Base-by-base conservation (phyloP, 1,140 invertebrate species). In the Chionoecetes opilio region DNA sequence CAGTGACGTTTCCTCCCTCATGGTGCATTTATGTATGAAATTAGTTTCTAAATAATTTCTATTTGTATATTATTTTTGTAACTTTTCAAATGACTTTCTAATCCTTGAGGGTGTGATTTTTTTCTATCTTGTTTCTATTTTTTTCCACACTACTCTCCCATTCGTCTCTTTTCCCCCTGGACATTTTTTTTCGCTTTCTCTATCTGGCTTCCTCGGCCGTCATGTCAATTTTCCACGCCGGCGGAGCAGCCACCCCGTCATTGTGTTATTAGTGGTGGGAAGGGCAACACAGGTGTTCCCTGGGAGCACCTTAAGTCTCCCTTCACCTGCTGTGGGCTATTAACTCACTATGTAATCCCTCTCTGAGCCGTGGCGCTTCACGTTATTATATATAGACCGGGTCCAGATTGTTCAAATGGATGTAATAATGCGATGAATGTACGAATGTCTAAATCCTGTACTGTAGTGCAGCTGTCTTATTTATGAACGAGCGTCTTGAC, bases 261-360 rank as follows among this genome's bases (percentile, higher is more conserved):
- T 75, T 75, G 63, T 75, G 21, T 75, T n/a, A 26, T 75, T 75
- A 75, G 63, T n/a, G 63, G 63, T 75, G 63, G 63, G 63, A 75
- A 75, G 63, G 63, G 63, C 63, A 75, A 26, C 63, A 26, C 21
- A 75, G 63, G 63, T 75, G 63, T 75, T 75, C 63, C 26, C 63
- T 75, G 21, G 63, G n/a, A 75, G 63, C 63, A 75, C 63, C 63
- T 75, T 1, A 75, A 53, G 46, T 53, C 46, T 17, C 46, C 2
- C 11, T 17, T 53, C 46, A 53, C 46, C 46, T 11, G 46, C 46
- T 53, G 46, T 17, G 46, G 21, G 46, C 46, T 53, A 53, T 53
- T 53, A 53, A 53, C 46, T 53, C 46, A 0, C 46, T 14, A 53
- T 53, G 46, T 53, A 53, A 53, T 53, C 9, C 46, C 21, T 17